These are phyloP conservation scores for Eristalis pertinax DNA, from an alignment of 2,888 invertebrate species.

Conservation along the genomic window DNA sequence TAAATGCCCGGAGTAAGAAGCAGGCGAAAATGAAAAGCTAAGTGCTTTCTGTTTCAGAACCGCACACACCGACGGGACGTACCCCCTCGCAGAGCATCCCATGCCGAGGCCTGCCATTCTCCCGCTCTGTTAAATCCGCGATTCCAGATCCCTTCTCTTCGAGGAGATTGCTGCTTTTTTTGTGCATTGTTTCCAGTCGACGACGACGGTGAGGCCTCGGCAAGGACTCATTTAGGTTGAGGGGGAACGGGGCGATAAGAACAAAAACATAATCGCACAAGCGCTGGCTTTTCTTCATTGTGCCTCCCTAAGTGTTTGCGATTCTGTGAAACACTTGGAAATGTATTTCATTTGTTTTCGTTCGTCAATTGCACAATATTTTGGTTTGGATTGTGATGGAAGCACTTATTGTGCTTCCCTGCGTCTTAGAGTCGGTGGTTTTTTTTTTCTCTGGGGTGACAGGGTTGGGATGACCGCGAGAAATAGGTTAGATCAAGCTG, in stretches of 20 bases:
- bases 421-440: neutral
- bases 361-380: slow-evolving; percentile 54
- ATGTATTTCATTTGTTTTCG: slow-evolving; percentile 46
- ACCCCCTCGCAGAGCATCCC: too few species aligned
- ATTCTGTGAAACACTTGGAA: slow-evolving; percentile 65
- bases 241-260: neutral
- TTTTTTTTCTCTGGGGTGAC: neutral
- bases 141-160: slow-evolving; percentile 48
- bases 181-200: slow-evolving; percentile 44
- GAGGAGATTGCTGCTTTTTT: slow-evolving; percentile 28
- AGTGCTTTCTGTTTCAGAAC: slow-evolving; percentile 53
- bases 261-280: slow-evolving; percentile 31
- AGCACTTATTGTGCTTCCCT: neutral
- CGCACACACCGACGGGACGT: neutral
- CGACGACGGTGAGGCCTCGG: slow-evolving; percentile 31
- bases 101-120: neutral
- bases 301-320: slow-evolving; percentile 67
- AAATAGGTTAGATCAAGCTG: slow-evolving; percentile 24
- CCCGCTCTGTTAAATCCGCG: slow-evolving; percentile 18
- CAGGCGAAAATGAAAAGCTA: slow-evolving; percentile 58
- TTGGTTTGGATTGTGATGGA: slow-evolving; percentile 52
- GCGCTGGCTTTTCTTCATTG: slow-evolving; percentile 52
- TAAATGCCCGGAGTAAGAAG: slow-evolving; percentile 63
- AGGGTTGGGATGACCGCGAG: slow-evolving; percentile 13
- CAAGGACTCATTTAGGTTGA: slow-evolving; percentile 66